Evolutionary conservation across 2,113 vertebrate genomes (phyloP).

Genomic region (Perca fluviatilis): DNA sequence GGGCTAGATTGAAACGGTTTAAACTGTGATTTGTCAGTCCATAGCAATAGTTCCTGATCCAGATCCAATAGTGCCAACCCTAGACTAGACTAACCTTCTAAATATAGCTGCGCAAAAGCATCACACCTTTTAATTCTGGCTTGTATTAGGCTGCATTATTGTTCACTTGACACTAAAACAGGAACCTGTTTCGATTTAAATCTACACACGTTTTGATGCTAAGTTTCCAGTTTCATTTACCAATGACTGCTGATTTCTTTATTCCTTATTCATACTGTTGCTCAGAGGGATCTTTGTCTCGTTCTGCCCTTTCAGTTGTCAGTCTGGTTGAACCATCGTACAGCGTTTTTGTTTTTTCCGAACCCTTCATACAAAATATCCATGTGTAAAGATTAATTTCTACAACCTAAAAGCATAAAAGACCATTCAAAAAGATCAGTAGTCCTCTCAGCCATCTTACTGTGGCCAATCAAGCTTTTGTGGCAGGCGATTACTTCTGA

Average conservation of each 20-base stretch:
- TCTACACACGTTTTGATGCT: too few species aligned
- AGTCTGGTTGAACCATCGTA: background rate
- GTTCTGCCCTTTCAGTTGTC: background rate
- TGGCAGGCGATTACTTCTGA: background rate
- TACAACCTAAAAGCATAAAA: background rate
- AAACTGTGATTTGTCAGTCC: too few species aligned
- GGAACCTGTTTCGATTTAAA: too few species aligned
- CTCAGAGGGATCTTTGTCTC: background rate
- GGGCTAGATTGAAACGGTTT: too few species aligned
- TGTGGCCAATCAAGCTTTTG: background rate
- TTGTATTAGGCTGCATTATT: too few species aligned
- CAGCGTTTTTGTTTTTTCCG: background rate
- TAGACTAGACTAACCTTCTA: too few species aligned
- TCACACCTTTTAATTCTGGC: background rate
- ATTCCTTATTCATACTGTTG: background rate
- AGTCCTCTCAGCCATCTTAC: background rate
- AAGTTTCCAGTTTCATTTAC: too few species aligned
- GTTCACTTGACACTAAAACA: too few species aligned
- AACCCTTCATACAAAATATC: too few species aligned
- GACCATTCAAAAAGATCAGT: background rate
- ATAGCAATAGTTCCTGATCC: too few species aligned
- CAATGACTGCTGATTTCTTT: background rate
- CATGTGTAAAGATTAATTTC: background rate
- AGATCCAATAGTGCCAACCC: too few species aligned
- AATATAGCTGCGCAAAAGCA: background rate